Evolutionary conservation across 2,888 invertebrate genomes (phyloP), one percentile per base, ranked within the genome.

Genomic region (Hesperia comma): DNA sequence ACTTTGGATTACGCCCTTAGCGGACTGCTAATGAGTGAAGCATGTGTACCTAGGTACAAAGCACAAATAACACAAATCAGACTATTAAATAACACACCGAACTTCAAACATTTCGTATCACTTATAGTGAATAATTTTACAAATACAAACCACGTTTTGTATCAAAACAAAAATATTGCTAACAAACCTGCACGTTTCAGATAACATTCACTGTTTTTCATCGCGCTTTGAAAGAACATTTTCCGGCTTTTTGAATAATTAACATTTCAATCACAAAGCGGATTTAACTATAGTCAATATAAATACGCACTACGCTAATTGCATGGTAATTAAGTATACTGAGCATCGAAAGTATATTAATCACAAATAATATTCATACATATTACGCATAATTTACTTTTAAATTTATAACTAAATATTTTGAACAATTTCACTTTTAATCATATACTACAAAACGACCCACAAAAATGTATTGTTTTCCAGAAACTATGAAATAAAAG

Each of bases 401-500:
- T 10, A 37, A 37, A 12, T 37, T 37, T 12, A 7, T 10, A 37
- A 3, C 37, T 37, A 53, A 53, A 53, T n/a, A 53, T 32, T 53
- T 32, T 21, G 5, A 7, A 66, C 69, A 67, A 72, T 77, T 77
- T 77, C 75, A 74, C 75, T 78, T 77, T 78, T 74, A 75, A 74
- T 10, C 37, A 37, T 12, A 71, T 41, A 74, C 71, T 74, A 74
- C 69, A 69, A 58, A 68, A 69, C 69, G 69, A 70, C 69, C 64
- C 73, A 69, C 21, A 72, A 63, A 70, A 69, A 70, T 43, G 46
- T 54, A 43, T 54, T 66, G 53, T 60, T 64, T 68, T 69, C 64
- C 63, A 75, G 78, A 79, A 74, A 77, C 72, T 75, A 74, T 75
- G 76, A 79, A 85, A 85, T 75, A 84, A 87, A 75, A 87, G 79